These are phyloP conservation scores for Oligia fasciuncula DNA, from an alignment of 2,888 invertebrate genomes.

Conservation along the genomic window DNA sequence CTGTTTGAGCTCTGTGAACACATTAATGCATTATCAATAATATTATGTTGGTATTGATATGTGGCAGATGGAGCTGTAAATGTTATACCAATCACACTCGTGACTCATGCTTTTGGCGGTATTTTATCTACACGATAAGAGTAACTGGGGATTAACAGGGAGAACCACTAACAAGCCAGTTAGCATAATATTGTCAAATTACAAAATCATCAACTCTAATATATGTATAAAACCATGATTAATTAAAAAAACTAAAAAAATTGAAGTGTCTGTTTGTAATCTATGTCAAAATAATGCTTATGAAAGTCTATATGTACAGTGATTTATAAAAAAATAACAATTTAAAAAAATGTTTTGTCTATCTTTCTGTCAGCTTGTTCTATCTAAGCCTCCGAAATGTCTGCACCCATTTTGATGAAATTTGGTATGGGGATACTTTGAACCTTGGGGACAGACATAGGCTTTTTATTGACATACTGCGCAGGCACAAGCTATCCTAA, in stretches of 20 bases:
- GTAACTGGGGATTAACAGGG: slow-evolving; percentile 48
- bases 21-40: slow-evolving; percentile 51
- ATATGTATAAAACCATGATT: not conserved
- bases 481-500: not conserved
- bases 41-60: slow-evolving; percentile 59
- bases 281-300: too few species aligned
- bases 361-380: too few species aligned
- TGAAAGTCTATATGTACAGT: too few species aligned
- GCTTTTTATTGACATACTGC: not conserved
- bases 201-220: slow-evolving; percentile 25
- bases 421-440: not conserved
- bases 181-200: slow-evolving; percentile 32
- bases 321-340: too few species aligned
- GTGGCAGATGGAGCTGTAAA: slow-evolving; percentile 49
- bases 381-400: too few species aligned
- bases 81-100: slow-evolving; percentile 34
- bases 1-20: slow-evolving; percentile 39
- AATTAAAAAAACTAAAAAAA: not conserved
- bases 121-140: slow-evolving; percentile 51
- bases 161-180: slow-evolving; percentile 12
- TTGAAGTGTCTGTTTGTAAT: not conserved
- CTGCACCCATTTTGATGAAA: not conserved
- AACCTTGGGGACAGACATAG: not conserved
- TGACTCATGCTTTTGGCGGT: slow-evolving; percentile 47
- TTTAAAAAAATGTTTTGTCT: too few species aligned